These are phyloP conservation scores for Scatophagus argus DNA, from an alignment of 2,113 vertebrate genomes.

Conservation along the genomic window DNA sequence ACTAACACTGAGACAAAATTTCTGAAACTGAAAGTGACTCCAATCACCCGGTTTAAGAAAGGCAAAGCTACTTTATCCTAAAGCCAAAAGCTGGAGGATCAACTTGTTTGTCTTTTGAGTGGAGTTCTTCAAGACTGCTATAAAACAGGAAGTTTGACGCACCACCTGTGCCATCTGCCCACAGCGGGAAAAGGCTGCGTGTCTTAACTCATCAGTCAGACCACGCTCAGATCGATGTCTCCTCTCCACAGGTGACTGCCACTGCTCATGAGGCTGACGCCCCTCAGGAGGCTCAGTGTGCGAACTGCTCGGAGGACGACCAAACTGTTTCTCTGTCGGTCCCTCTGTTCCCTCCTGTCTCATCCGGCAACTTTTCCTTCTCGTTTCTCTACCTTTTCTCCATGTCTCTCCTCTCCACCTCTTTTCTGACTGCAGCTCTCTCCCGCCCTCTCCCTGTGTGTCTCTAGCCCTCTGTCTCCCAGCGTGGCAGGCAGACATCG, in stretches of 20 bases:
- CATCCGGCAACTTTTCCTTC: conserved; percentile 6
- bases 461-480: conserved; percentile 51
- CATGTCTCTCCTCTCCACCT: neutral
- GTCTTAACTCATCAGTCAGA: conserved; percentile 36
- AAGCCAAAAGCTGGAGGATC: neutral
- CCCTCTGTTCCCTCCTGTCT: neutral
- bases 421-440: conserved; percentile 19
- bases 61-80: neutral
- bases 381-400: neutral
- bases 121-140: neutral
- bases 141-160: neutral
- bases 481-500: conserved; percentile 61
- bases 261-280: conserved; percentile 28
- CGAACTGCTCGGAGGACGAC: neutral
- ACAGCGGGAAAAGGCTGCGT: conserved; percentile 23
- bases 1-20: too few species aligned
- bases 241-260: conserved; percentile 58
- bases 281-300: conserved; percentile 7
- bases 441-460: too few species aligned
- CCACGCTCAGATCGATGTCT: conserved; percentile 34
- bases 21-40: neutral
- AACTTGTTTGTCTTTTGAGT: neutral
- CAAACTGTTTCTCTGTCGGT: conserved; percentile 13
- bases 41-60: neutral
- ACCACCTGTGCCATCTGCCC: neutral